These are phyloP conservation scores for Chionomys nivalis DNA, from an alignment of 2,113 vertebrate species.

Conservation along the genomic window DNA sequence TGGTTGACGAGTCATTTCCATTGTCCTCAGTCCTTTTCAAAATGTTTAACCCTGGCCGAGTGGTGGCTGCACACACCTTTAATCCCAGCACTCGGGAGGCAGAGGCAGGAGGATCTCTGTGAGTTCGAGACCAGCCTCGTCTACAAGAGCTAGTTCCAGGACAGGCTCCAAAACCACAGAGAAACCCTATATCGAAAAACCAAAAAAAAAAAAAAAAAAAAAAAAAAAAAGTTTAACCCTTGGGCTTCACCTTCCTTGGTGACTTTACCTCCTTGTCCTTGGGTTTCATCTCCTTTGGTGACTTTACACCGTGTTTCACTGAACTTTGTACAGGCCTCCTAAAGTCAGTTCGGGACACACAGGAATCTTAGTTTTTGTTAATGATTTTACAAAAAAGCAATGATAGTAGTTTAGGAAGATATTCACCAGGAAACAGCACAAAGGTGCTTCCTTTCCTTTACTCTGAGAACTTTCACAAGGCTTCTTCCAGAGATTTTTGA, in stretches of 20 bases:
- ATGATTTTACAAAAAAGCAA: constrained; percentile 44
- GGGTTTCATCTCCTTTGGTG: fast-evolving
- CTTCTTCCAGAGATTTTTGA: constrained; percentile 74
- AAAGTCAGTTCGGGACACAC: constrained; percentile 10
- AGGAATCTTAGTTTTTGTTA: not conserved
- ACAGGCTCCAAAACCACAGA: too few relatives aligned
- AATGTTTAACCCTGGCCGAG: not conserved
- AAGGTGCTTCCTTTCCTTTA: constrained; percentile 67
- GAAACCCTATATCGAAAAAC: too few relatives aligned
- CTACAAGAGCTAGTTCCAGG: too few relatives aligned
- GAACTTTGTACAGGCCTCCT: not conserved
- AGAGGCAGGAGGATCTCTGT: too few relatives aligned
- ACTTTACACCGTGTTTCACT: not conserved
- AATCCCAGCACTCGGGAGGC: too few relatives aligned
- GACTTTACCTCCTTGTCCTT: not conserved
- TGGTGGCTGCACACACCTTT: too few relatives aligned
- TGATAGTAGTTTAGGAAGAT: constrained; percentile 10
- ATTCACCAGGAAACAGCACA: constrained; percentile 56
- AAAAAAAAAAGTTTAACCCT: not conserved
- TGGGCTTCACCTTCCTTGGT: fast-evolving
- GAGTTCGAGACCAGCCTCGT: too few relatives aligned
- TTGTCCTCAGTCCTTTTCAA: not conserved
- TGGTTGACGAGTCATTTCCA: not conserved
- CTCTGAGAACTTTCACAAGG: constrained; percentile 64
- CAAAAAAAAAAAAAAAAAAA: too few relatives aligned